A percentile compares a stretch with the other conserved stretches of the same genome.
Conservation (phyloP, 2,797 vertebrate genomes). For the Micromesistius poutassou region DNA sequence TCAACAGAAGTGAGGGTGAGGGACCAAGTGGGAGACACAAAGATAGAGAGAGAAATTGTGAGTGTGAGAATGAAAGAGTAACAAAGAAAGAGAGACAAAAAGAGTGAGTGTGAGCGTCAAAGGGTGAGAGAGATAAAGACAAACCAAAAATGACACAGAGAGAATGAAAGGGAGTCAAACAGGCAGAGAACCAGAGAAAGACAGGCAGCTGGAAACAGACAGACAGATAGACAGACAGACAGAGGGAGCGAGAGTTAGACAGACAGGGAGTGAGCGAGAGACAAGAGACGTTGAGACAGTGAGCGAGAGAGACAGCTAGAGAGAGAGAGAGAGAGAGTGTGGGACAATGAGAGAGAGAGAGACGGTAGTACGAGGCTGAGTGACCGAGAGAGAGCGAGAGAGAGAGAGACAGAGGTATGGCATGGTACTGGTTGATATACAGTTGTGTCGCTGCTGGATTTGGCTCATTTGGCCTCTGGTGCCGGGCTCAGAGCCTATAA, state of each 20-base stretch:
- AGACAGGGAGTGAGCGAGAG: constrained; percentile 18
- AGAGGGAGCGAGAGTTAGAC: neutral
- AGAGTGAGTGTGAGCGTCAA: neutral
- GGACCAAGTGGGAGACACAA: neutral
- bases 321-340: constrained; percentile 2
- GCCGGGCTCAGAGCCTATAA: constrained; percentile 27
- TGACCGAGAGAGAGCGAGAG: neutral
- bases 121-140: constrained; percentile 5
- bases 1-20: constrained; percentile 28
- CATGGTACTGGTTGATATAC: constrained; percentile 31
- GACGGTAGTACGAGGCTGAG: neutral
- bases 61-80: neutral
- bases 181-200: neutral
- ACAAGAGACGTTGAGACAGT: neutral
- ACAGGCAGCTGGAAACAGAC: neutral
- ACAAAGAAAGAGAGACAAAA: constrained; percentile 14
- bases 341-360: neutral
- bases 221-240: neutral
- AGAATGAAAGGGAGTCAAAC: neutral
- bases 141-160: constrained; percentile 11
- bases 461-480: neutral
- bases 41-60: constrained; percentile 4
- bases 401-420: constrained; percentile 10
- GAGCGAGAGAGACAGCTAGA: neutral
- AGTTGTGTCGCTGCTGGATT: constrained; percentile 9